These are phyloP conservation scores for Hetaerina americana DNA, from an alignment of 1,140 invertebrate species.

Conservation along the genomic window DNA sequence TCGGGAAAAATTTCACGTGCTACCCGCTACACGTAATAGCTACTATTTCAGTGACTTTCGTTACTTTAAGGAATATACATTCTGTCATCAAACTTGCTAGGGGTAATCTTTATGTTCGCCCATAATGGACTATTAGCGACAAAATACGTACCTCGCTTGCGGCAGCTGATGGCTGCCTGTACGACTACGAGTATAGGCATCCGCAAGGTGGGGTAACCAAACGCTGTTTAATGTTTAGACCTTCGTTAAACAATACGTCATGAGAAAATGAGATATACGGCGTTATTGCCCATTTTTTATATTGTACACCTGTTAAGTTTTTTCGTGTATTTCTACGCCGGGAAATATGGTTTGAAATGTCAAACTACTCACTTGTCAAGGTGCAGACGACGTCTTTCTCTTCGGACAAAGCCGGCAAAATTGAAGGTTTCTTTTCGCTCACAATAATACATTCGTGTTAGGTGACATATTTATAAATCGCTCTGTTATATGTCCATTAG, in stretches of 20 bases:
- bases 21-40: neutral
- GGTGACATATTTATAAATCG: too few relatives aligned
- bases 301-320: neutral
- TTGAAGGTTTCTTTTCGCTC: neutral
- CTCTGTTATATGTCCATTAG: too few relatives aligned
- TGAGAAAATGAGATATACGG: neutral
- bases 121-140: constrained; percentile 10
- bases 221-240: constrained; percentile 4
- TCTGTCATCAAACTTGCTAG: neutral
- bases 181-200: constrained; percentile 10
- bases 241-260: constrained; percentile 7
- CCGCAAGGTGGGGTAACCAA: constrained; percentile 11
- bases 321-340: neutral
- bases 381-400: neutral
- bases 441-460: neutral
- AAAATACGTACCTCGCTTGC: constrained; percentile 10
- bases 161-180: constrained; percentile 15
- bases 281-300: neutral
- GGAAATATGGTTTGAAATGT: neutral
- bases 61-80: constrained; percentile 1
- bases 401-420: neutral
- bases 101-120: neutral
- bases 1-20: constrained; percentile 14
- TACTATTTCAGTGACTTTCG: constrained; percentile 5
- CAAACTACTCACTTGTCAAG: neutral